Conservation (phyloP, 2,113 vertebrate genomes). For the Megaleporinus macrocephalus region DNA sequence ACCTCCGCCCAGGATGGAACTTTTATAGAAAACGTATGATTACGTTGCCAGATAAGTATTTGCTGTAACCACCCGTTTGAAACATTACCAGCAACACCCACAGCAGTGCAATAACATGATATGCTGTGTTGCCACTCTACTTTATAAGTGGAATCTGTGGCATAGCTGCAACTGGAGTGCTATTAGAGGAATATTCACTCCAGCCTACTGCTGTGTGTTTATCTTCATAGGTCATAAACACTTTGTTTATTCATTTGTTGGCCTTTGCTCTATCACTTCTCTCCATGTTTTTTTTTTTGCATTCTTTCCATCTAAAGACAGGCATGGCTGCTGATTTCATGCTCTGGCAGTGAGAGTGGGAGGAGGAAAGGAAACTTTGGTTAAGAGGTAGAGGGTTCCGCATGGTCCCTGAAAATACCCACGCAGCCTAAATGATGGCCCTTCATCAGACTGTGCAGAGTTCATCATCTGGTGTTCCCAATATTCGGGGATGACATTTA, state of each 20-base stretch:
- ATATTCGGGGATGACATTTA: slow-evolving; percentile 38
- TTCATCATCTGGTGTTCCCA: not conserved
- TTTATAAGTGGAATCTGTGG: not conserved
- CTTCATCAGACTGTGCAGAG: not conserved
- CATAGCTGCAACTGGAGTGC: not conserved
- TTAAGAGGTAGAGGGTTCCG: not conserved
- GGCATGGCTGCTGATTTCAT: not conserved
- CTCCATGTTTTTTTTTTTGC: not conserved
- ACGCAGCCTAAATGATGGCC: not conserved
- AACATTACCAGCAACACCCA: not conserved
- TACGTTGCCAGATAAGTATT: not conserved
- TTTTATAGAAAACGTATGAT: not conserved
- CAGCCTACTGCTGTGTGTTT: not conserved
- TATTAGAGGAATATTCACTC: no score
- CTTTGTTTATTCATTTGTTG: not conserved
- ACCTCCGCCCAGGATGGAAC: not conserved
- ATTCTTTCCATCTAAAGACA: not conserved
- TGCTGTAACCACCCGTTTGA: not conserved
- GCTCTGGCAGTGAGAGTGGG: not conserved
- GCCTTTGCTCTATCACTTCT: not conserved
- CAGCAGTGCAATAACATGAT: not conserved
- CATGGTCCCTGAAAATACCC: slow-evolving; percentile 24
- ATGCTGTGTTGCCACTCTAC: not conserved
- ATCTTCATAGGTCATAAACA: not conserved
- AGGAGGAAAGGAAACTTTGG: slow-evolving; percentile 3